Percentiles rank a stretch among this genome's conserved stretches.
These are phyloP conservation scores for Chloroclystis v-ata DNA, from an alignment of 2,888 invertebrate genomes.

Conservation along the genomic window DNA sequence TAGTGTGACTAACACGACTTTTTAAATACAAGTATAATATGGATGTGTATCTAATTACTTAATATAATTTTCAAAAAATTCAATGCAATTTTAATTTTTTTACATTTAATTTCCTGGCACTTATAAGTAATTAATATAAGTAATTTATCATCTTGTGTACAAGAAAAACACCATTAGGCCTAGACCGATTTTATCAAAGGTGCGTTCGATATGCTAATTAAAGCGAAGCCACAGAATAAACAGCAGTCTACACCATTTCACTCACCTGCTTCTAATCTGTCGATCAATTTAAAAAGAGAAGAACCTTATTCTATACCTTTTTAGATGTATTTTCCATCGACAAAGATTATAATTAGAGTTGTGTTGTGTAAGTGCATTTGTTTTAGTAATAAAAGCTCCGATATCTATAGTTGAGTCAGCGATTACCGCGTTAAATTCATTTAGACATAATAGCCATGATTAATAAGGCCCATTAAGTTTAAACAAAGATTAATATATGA, in stretches of 20 bases:
- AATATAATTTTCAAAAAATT: too few species aligned
- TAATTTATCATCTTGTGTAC: background rate
- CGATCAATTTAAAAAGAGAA: slow-evolving; percentile 16
- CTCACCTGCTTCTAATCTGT: slow-evolving; percentile 57
- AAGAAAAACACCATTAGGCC: slow-evolving; percentile 31
- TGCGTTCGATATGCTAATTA: slow-evolving; percentile 57
- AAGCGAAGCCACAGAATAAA: slow-evolving; percentile 32
- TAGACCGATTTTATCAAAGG: slow-evolving; percentile 39
- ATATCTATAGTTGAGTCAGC: slow-evolving; percentile 59
- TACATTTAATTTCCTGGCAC: too few species aligned
- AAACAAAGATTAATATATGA: slow-evolving; percentile 71
- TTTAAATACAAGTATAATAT: too few species aligned
- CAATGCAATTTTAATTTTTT: too few species aligned
- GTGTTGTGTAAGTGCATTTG: slow-evolving; percentile 62
- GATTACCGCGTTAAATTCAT: slow-evolving; percentile 67
- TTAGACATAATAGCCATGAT: slow-evolving; percentile 67
- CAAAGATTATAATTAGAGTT: slow-evolving; percentile 29
- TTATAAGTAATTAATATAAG: too few species aligned
- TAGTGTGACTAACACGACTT: too few species aligned
- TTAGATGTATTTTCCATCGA: background rate
- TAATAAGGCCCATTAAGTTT: slow-evolving; percentile 70
- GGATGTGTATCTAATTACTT: too few species aligned
- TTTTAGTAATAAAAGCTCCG: slow-evolving; percentile 62
- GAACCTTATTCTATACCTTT: slow-evolving; percentile 25
- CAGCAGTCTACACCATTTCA: slow-evolving; percentile 39